Evolutionary conservation across 2,113 vertebrate species (phyloP), one percentile per base, ranked within the genome.

Genomic region (Chamaea fasciata): DNA sequence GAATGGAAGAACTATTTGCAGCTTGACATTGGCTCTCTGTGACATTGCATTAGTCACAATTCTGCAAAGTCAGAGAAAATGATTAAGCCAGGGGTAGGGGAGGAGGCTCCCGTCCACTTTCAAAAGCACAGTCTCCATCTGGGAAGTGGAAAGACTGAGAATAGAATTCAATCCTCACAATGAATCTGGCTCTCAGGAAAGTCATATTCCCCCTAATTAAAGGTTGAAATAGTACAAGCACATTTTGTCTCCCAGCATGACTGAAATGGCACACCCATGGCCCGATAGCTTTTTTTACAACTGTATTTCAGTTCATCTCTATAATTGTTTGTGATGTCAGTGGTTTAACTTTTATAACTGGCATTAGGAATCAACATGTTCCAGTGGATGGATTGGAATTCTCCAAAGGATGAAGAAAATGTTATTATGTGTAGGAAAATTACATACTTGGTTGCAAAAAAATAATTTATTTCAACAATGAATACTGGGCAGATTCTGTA

Each of bases 31-130:
- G 89, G 13, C 39, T 85, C 55, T 73, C 75, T 60, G 19, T 95
- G 92, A 86, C 90, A 85, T 95, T 93, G 87, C 73, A 28, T 42
- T 90, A 93, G 73, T 75, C 92, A 93, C 90, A 92, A 35, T 92
- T 92, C 86, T 94, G 96, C 89, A 74, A 70, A 94, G 91, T 97
- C 89, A 92, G 95, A 90, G 90, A 89, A 95, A 94, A 87, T 83
- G 7, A 93, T 79, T 92, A 78, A 94, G 64, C 68, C 0, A 1
- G 47, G 63, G n/a, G 37, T 52, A 64, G 55, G 91, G 83, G 53
- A 85, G 19, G 59, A 94, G 33, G 49, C 53, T 83, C 44, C 89
- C 74, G 44, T 42, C 52, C 73, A 55, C 39, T 87, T 92, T 63
- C 63, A 77, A 77, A 94, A 95, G 67, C n/a, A 71, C 42, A 33